Evolutionary conservation across 2,888 invertebrate species (phyloP), one percentile per base, ranked within the genome.

Genomic region (Lasioglossum pauxillum): DNA sequence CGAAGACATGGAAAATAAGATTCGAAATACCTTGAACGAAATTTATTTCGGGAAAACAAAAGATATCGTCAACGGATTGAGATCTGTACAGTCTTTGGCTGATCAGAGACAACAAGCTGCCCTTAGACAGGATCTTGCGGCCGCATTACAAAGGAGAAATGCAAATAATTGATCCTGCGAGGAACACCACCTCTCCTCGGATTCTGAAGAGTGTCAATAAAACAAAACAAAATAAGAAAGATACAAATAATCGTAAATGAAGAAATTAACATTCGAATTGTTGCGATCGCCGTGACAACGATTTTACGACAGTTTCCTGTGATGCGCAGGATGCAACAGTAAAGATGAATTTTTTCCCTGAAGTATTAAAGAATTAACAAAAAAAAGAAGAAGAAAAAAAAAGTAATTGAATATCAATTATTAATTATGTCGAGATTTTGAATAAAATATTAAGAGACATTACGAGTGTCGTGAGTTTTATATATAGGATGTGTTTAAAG

Each of bases 1-100:
- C 0, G 99, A 99, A 96, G 99, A 99, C 93, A 99, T 99, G 99
- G 99, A 99, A 95, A 99, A 99, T 95, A 99, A 99, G 96, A 99
- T 99, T 94, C 97, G 99, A 92, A 98, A 98, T 95, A 99, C 99
- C 8, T 96, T 99, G 92, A 99, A 99, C 95, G 99, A 99, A 95
- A 99, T 99, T 93, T 99, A 99, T 96, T 99, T 99, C 96, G 99
- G 99, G 95, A 99, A 99, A 96, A 99, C 99, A 78, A 99, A 98
- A 96, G 99, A 99, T 95, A 99, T 99, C 94, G 99, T 99, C 84
- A 99, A 99, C 95, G 98, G 99, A 19, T 96, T 99, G 91, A 96
- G 99, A 78, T 97, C 97, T 72, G 97, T 98, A 90, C 97, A 98
- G 93, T 97, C 98, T 14, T 96, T 99, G 82, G 97, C 98, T 75